phyloP scores from a whole-genome alignment of 2,888 invertebrate species.

The Drosophila ustulata region DNA sequence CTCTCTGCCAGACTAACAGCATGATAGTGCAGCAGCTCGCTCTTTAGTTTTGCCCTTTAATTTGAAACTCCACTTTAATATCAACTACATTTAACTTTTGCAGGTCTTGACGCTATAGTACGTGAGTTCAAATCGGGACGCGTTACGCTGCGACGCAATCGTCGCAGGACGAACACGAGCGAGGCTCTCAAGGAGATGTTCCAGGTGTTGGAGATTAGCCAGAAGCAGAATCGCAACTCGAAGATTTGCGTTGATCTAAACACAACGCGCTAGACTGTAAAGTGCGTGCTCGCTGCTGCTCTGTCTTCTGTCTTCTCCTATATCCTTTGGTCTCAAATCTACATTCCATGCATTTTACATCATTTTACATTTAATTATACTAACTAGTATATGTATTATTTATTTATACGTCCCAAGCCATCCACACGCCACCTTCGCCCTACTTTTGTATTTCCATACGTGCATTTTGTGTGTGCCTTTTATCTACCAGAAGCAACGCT shows the following conservation, averaged over 20 bases:
- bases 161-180: conserved; percentile 83
- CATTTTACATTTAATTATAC: conserved; percentile 8
- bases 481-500: conserved; percentile 4
- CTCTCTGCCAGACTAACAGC: conserved; percentile 54
- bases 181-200: conserved; percentile 85
- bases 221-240: conserved; percentile 84
- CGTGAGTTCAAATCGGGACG: conserved; percentile 84
- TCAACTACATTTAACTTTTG: conserved; percentile 8
- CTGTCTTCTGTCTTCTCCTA: not conserved
- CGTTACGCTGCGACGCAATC: conserved; percentile 83
- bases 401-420: conserved; percentile 27
- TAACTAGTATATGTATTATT: conserved; percentile 30
- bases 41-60: not conserved
- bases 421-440: not conserved
- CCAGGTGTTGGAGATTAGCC: conserved; percentile 84
- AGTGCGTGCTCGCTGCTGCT: not conserved
- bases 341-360: conserved; percentile 71
- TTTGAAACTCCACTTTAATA: not conserved
- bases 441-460: conserved; percentile 9
- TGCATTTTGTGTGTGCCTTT: conserved; percentile 42
- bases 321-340: conserved; percentile 60
- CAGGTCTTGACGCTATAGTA: conserved; percentile 85
- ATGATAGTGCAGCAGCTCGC: conserved; percentile 49
- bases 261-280: conserved; percentile 39
- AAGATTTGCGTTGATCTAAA: conserved; percentile 83